Evolutionary conservation across 2,888 invertebrate species (phyloP).

Genomic region (Dorcus parallelipipedus): DNA sequence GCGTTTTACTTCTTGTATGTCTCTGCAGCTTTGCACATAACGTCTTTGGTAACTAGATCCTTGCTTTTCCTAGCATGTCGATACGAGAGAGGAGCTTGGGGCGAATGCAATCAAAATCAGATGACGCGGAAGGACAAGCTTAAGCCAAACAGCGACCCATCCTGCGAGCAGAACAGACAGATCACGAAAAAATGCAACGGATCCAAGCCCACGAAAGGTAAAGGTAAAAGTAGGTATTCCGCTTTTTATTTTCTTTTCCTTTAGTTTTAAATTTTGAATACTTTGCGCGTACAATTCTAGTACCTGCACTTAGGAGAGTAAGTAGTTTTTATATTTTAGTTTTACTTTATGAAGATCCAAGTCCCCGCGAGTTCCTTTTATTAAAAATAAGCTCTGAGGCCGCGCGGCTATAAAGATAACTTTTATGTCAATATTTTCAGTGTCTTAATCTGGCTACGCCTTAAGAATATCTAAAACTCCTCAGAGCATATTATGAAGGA

Average conservation of each 20-base stretch:
- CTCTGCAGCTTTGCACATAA: not conserved
- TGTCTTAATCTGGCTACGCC: no score
- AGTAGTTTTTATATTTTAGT: no score
- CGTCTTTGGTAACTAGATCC: conserved; percentile 4
- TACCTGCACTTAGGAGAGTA: no score
- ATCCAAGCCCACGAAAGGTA: conserved; percentile 63
- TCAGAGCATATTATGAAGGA: no score
- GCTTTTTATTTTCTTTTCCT: conserved; percentile 16
- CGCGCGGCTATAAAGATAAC: no score
- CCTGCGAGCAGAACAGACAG: conserved; percentile 78
- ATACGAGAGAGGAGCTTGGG: conserved; percentile 86
- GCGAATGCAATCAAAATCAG: conserved; percentile 76
- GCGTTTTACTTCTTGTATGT: not conserved
- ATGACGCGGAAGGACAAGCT: conserved; percentile 81
- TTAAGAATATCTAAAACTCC: no score
- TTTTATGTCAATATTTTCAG: no score
- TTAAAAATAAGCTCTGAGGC: no score
- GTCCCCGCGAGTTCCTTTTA: no score
- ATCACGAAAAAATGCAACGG: conserved; percentile 80
- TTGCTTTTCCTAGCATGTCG: conserved; percentile 66
- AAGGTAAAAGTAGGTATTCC: conserved; percentile 36
- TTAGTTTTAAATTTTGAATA: conserved; percentile 5
- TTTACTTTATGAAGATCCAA: no score
- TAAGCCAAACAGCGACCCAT: conserved; percentile 76
- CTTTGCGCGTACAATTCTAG: no score